Evolutionary conservation across 2,888 invertebrate species (phyloP), one percentile per base, ranked within the genome.

Genomic region (Polietes domitor): DNA sequence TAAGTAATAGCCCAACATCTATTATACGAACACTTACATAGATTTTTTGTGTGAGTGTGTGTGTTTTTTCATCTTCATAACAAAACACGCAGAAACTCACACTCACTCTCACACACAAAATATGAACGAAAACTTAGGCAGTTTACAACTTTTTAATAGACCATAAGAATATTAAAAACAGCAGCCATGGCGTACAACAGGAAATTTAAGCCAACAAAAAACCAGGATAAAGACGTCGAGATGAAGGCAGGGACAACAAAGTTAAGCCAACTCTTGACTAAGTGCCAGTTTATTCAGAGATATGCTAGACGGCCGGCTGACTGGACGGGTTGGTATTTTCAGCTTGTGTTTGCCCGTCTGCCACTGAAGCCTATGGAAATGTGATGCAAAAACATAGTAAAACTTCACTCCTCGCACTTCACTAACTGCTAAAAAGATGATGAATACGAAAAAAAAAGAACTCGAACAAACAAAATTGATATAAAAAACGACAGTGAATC

Each of bases 61-160:
- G 12, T 9, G 37, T 7, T 37, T 37, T 37, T 61, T 19, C 63
- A 28, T 12, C 28, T 65, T 68, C 24, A 41, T 41, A 21, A n/a
- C 61, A 61, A 15, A 28, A 26, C 26, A n/a, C n/a, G n/a, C n/a
- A n/a, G n/a, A n/a, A n/a, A n/a, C n/a, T n/a, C n/a, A n/a, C n/a
- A n/a, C n/a, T n/a, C n/a, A n/a, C n/a, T n/a, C n/a, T 10, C 26
- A 77, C 37, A 47, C 73, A 32, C 75, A 76, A 80, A 84, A 77
- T 74, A 82, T 84, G 78, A 82, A 83, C 77, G 80, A 86, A 86
- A 87, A 87, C 87, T 90, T 91, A 88, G 86, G 86, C 87, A 87
- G 87, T 88, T 88, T 88, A 90, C 91, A 90, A 91, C 89, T 91
- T 91, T 90, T 90, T 90, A 90, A 90, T 90, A 87, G 91, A 90